phyloP scores from a whole-genome alignment of 2,797 vertebrate species.

The Luscinia luscinia region DNA sequence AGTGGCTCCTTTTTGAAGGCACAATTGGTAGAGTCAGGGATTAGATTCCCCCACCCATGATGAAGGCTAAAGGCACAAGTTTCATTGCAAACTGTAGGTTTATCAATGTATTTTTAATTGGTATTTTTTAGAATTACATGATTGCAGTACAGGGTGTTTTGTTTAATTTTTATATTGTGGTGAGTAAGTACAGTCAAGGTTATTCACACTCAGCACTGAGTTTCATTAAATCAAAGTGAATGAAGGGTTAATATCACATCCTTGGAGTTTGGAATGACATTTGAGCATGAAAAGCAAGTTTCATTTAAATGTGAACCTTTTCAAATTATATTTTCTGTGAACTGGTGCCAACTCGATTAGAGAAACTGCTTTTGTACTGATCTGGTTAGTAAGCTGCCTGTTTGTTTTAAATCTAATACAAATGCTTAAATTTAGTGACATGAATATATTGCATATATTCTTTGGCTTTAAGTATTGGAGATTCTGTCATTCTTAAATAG shows the following conservation, averaged over 20 bases:
- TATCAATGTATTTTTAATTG: not conserved
- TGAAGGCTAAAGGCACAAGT: not conserved
- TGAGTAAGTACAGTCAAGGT: not conserved
- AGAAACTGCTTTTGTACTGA: constrained; percentile 47
- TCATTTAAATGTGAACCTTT: constrained; percentile 61
- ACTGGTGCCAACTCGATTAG: constrained; percentile 50
- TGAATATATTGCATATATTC: not conserved
- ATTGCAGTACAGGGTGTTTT: fast-evolving
- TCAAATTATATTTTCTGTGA: constrained; percentile 60
- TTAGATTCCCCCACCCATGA: not conserved
- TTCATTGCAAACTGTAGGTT: not conserved
- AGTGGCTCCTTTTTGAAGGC: not conserved
- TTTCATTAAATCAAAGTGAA: not conserved
- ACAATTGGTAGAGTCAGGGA: not conserved
- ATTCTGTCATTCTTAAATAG: not conserved
- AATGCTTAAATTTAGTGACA: constrained; percentile 33
- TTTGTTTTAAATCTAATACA: constrained; percentile 47
- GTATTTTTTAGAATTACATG: not conserved
- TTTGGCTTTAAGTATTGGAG: not conserved
- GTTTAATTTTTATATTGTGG: not conserved
- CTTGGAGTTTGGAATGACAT: constrained; percentile 25
- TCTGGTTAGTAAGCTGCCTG: constrained; percentile 54
- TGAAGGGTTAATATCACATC: constrained; percentile 48
- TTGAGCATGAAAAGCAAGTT: constrained; percentile 41
- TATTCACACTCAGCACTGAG: not conserved